Percentiles rank a stretch among this genome's conserved stretches.
Evolutionary conservation across 2,113 vertebrate species (phyloP).

Genomic region (Ptilorrhoa leucosticta): DNA sequence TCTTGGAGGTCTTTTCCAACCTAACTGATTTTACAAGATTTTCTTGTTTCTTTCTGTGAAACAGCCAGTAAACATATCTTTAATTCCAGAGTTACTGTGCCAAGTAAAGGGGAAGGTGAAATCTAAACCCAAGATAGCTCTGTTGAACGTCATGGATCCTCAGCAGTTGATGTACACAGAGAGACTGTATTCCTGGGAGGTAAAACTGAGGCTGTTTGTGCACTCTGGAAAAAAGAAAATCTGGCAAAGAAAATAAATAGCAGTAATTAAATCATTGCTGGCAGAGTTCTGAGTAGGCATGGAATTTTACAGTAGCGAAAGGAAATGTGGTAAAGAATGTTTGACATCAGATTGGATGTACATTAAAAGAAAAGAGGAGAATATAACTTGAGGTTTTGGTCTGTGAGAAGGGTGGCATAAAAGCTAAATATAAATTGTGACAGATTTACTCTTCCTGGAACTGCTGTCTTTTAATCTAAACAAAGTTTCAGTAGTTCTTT

Average conservation of each 20-base stretch:
- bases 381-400: neutral
- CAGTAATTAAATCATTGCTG: neutral
- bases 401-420: neutral
- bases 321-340: neutral
- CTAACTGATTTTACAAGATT: neutral
- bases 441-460: slow-evolving; percentile 21
- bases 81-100: neutral
- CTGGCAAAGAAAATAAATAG: neutral
- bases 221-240: neutral
- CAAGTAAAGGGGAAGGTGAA: neutral
- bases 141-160: neutral
- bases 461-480: slow-evolving; percentile 28
- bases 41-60: neutral
- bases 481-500: slow-evolving; percentile 23
- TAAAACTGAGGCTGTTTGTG: neutral
- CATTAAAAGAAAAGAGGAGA: neutral
- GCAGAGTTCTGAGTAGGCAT: neutral
- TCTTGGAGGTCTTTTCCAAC: neutral
- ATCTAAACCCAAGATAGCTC: neutral
- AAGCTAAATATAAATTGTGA: slow-evolving; percentile 32
- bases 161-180: neutral
- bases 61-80: neutral
- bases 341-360: neutral
- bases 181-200: neutral
- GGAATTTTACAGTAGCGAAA: slow-evolving; percentile 3